Conservation (phyloP, 2,113 vertebrate species). For the Telmatochromis brachygnathus region DNA sequence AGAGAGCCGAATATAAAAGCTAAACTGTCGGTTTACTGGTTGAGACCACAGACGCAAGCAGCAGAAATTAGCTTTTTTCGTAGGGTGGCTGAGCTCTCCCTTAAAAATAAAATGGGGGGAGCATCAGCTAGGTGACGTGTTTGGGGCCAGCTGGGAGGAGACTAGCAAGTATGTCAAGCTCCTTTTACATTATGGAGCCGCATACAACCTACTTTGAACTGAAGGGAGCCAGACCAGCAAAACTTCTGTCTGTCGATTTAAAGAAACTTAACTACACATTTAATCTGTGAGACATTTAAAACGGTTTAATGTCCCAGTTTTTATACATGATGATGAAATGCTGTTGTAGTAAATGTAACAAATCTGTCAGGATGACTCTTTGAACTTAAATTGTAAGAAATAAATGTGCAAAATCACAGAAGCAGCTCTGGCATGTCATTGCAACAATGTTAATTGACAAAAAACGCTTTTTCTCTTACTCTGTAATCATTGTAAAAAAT, state of each 20-base stretch:
- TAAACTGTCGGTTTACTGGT: neutral
- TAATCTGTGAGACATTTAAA: neutral
- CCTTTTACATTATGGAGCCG: neutral
- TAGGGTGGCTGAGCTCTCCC: neutral
- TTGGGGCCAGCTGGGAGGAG: neutral
- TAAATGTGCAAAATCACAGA: neutral
- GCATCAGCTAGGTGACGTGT: neutral
- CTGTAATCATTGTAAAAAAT: neutral
- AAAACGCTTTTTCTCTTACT: neutral
- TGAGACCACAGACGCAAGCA: accelerated
- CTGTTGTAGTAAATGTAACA: neutral
- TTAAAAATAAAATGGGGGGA: neutral
- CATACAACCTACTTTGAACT: neutral
- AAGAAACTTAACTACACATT: neutral
- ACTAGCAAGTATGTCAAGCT: neutral
- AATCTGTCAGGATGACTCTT: neutral
- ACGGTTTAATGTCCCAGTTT: neutral
- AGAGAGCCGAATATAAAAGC: neutral
- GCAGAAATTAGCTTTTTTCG: neutral
- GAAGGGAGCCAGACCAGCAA: neutral
- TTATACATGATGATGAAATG: neutral
- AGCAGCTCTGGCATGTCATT: neutral
- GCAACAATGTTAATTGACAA: neutral
- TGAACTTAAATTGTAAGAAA: neutral
- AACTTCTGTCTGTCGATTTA: neutral